A percentile compares a stretch with the other conserved stretches of the same genome.
These are phyloP conservation scores for Papilio xuthus DNA, from an alignment of 1,140 invertebrate species.

Conservation along the genomic window DNA sequence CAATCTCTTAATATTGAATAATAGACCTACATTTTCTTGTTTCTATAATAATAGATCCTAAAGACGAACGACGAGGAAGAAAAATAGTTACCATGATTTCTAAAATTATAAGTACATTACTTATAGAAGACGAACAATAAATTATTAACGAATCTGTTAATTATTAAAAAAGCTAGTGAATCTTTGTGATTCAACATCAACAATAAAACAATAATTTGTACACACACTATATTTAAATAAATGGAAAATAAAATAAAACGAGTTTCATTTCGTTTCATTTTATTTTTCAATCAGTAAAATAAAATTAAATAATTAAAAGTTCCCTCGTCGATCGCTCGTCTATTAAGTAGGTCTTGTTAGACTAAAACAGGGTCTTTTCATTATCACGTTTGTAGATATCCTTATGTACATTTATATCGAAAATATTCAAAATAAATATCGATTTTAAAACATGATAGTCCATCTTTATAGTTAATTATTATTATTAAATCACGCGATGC, in stretches of 20 bases:
- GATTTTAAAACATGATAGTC: conserved; percentile 61
- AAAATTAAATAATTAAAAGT: neutral
- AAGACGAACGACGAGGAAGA: conserved; percentile 23
- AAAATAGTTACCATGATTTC: conserved; percentile 35
- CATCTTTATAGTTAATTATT: conserved; percentile 52
- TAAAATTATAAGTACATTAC: neutral
- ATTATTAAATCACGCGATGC: conserved; percentile 53
- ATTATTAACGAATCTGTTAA: no score
- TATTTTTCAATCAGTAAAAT: neutral
- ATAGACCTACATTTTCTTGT: conserved; percentile 31
- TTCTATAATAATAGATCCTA: conserved; percentile 35
- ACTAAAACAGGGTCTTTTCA: conserved; percentile 71
- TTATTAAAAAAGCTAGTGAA: no score
- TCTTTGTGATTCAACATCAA: no score
- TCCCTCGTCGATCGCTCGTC: conserved; percentile 28
- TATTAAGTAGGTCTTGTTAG: conserved; percentile 51
- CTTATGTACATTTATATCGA: conserved; percentile 61
- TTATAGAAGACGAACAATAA: neutral
- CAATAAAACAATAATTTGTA: no score
- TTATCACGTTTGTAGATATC: conserved; percentile 62
- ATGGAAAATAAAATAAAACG: neutral
- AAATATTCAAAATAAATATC: conserved; percentile 63
- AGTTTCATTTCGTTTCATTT: no score
- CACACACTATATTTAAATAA: neutral
- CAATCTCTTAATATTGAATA: conserved; percentile 30